These are phyloP conservation scores for Gorsachius magnificus DNA, from an alignment of 2,797 vertebrate genomes.

Conservation along the genomic window DNA sequence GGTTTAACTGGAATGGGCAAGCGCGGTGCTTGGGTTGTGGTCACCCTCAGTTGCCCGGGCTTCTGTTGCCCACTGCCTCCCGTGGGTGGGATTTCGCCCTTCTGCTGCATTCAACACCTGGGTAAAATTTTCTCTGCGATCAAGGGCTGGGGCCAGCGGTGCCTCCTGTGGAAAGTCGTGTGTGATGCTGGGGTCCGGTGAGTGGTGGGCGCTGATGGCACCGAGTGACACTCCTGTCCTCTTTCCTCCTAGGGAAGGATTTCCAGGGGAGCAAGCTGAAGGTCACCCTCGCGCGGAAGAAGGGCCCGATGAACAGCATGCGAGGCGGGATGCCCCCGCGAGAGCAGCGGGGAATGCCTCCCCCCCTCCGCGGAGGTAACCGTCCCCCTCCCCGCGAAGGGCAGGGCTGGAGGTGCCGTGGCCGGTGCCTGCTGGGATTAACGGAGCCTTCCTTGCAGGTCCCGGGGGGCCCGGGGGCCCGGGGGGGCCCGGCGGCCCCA, in stretches of 20 bases:
- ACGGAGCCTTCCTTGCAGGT: neutral
- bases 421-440: rapidly evolving
- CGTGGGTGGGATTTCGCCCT: neutral
- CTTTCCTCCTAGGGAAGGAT: constrained; percentile 86
- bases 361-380: constrained; percentile 91
- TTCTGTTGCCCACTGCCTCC: neutral
- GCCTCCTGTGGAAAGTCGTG: too few relatives aligned
- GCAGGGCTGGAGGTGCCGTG: rapidly evolving
- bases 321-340: constrained; percentile 90
- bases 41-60: neutral
- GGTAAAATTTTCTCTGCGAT: neutral
- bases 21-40: neutral
- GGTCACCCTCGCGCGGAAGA: constrained; percentile 91
- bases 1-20: neutral
- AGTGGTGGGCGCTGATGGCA: rapidly evolving
- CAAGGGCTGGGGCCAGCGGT: rapidly evolving
- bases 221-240: neutral
- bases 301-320: constrained; percentile 92
- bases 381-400: rapidly evolving
- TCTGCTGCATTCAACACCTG: too few relatives aligned
- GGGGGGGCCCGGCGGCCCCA: constrained; percentile 80
- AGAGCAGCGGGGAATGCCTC: constrained; percentile 85
- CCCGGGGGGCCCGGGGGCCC: constrained; percentile 54
- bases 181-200: rapidly evolving
- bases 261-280: constrained; percentile 94